Evolutionary conservation across 2,797 vertebrate species (phyloP).

Genomic region (Bovichtus variegatus): DNA sequence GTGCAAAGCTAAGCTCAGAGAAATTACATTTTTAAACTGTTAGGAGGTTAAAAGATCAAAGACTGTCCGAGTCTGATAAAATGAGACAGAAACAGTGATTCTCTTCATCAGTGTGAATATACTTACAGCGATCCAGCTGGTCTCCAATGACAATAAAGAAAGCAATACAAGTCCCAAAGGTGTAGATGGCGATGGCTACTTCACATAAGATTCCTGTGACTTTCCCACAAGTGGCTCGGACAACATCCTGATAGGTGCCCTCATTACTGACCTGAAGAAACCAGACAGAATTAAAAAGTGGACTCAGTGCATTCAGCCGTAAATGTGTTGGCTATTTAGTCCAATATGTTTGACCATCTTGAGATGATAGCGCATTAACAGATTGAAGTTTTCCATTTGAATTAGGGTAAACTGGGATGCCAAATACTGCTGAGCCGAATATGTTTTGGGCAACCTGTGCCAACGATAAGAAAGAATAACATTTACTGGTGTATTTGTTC

Average conservation of each 20-base stretch:
- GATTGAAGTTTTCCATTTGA: neutral
- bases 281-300: neutral
- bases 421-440: neutral
- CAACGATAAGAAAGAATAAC: neutral
- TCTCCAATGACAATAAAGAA: slow-evolving; percentile 99
- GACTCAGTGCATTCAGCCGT: neutral
- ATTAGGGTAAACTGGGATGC: neutral
- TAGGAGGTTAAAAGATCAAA: neutral
- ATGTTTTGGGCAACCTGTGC: neutral
- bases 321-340: neutral
- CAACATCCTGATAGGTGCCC: slow-evolving; percentile 96
- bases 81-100: neutral
- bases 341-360: neutral
- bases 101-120: neutral
- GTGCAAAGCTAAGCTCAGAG: neutral
- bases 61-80: neutral
- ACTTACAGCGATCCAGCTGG: slow-evolving; percentile 96
- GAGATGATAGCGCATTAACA: neutral
- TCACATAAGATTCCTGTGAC: slow-evolving; percentile 92
- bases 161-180: slow-evolving; percentile 97
- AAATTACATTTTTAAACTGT: neutral
- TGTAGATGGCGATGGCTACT: slow-evolving; percentile 93
- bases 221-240: slow-evolving; percentile 94
- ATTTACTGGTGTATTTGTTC: neutral
- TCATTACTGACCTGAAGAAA: slow-evolving; percentile 90